These are phyloP conservation scores for Montipora foliosa DNA, from an alignment of 64 coral and sea anemone genomes.

Conservation along the genomic window DNA sequence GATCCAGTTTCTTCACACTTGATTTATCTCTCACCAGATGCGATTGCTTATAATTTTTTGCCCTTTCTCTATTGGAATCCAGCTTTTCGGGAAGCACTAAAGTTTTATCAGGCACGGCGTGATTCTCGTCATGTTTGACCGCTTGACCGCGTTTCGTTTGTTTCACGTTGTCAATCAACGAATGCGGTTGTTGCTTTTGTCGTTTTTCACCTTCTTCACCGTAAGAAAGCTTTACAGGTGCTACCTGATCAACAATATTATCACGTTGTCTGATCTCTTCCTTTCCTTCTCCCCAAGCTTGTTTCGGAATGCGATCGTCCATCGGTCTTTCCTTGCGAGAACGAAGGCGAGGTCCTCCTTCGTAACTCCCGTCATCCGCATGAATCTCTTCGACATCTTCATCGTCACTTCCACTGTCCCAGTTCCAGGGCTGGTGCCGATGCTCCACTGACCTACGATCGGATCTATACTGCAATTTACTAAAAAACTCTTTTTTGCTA, in stretches of 20 bases:
- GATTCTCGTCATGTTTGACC: not conserved
- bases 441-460: slow-evolving; percentile 94
- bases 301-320: slow-evolving; percentile 16
- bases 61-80: not conserved
- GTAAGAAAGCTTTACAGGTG: slow-evolving; percentile 16
- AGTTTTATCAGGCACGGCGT: not conserved
- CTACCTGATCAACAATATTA: not conserved
- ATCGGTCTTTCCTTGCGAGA: not conserved
- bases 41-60: not conserved
- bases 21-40: not conserved
- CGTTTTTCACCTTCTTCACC: slow-evolving; percentile 15
- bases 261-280: not conserved
- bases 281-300: slow-evolving; percentile 55
- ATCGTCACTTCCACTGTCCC: slow-evolving; percentile 85
- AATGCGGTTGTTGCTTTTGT: slow-evolving; percentile 35
- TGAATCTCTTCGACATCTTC: slow-evolving; percentile 85
- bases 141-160: slow-evolving; percentile 38
- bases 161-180: not conserved
- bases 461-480: slow-evolving; percentile 86
- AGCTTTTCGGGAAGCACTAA: not conserved
- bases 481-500: slow-evolving; percentile 82
- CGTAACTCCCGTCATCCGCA: slow-evolving; percentile 18
- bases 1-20: not conserved
- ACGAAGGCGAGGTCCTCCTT: slow-evolving; percentile 22
- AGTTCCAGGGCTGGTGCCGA: slow-evolving; percentile 83